phyloP scores from a whole-genome alignment of 2,797 vertebrate species.

The Scomberomorus guttatus region DNA sequence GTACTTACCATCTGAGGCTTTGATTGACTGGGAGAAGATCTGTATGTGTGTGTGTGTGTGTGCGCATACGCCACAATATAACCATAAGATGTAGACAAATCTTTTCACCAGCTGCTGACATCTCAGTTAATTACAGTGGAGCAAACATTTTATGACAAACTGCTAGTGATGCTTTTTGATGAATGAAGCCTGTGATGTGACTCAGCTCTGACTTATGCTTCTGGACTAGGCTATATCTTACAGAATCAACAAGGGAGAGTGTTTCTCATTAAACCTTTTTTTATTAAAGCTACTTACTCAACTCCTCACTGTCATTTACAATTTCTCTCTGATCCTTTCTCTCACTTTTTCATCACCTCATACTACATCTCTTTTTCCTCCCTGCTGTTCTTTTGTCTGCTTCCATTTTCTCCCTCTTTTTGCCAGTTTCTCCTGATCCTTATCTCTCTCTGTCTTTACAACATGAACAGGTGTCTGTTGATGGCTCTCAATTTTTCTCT shows the following conservation, averaged over 20 bases:
- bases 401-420: not conserved
- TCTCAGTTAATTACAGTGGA: constrained; percentile 48
- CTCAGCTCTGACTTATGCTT: constrained; percentile 40
- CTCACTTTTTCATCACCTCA: not conserved
- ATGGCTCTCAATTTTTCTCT: constrained; percentile 15
- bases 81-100: constrained; percentile 35
- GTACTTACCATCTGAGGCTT: not conserved
- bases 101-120: constrained; percentile 38
- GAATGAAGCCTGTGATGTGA: constrained; percentile 50
- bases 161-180: constrained; percentile 37
- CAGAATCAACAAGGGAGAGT: constrained; percentile 21
- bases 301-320: constrained; percentile 33
- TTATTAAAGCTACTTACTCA: constrained; percentile 23
- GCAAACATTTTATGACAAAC: constrained; percentile 45
- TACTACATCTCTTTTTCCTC: not conserved
- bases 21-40: constrained; percentile 3
- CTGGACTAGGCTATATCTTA: constrained; percentile 22
- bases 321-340: not conserved
- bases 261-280: constrained; percentile 20
- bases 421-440: not conserved
- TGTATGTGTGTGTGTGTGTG: not conserved
- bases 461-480: constrained; percentile 52
- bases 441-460: not conserved
- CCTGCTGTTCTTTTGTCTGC: constrained; percentile 2
- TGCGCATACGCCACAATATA: not conserved